Evolutionary conservation across 1,140 invertebrate genomes (phyloP).

Genomic region (Aphis craccivora): DNA sequence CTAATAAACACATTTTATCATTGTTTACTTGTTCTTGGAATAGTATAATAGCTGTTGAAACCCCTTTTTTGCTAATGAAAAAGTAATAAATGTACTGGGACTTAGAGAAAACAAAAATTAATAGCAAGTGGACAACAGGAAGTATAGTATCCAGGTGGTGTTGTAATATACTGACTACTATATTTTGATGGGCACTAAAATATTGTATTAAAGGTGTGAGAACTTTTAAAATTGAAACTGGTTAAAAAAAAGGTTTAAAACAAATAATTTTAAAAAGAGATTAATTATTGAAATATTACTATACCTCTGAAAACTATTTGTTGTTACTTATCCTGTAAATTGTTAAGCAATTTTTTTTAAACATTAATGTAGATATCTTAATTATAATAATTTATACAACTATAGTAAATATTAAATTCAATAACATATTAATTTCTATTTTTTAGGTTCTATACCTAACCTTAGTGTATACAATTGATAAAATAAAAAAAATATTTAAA

Average conservation of each 20-base stretch:
- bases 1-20: conserved; percentile 57
- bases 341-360: not conserved
- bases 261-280: not conserved
- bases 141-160: not conserved
- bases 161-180: not conserved
- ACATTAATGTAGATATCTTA: not conserved
- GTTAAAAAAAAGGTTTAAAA: too few species aligned
- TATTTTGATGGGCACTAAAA: not conserved
- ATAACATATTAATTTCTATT: too few species aligned
- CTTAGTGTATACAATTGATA: too few species aligned
- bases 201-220: too few species aligned
- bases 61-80: not conserved
- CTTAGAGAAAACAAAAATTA: not conserved
- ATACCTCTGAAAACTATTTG: not conserved
- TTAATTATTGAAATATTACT: not conserved
- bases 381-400: too few species aligned
- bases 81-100: not conserved
- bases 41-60: not conserved
- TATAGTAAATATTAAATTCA: too few species aligned
- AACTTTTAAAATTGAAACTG: too few species aligned
- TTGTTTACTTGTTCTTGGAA: conserved; percentile 46
- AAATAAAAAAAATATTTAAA: too few species aligned
- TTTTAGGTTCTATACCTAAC: too few species aligned
- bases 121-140: not conserved
- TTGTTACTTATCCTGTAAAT: not conserved